Evolutionary conservation across 1,140 invertebrate genomes (phyloP).

Genomic region (Monomorium pharaonis): DNA sequence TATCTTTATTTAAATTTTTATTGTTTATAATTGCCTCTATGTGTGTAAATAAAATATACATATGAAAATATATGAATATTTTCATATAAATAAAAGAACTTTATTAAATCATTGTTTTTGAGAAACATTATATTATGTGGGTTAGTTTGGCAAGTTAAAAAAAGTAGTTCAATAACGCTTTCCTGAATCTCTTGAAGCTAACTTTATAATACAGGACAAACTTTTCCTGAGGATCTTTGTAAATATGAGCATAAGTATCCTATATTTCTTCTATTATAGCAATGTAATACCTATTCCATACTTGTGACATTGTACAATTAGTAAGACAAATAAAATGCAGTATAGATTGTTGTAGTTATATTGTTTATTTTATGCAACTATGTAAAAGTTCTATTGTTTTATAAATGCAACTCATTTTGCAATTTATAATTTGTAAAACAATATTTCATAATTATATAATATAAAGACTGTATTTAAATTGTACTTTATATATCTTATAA

Average conservation of each 20-base stretch:
- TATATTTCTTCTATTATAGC: constrained; percentile 61
- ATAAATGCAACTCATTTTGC: not conserved
- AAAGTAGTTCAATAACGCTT: constrained; percentile 21
- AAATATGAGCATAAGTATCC: constrained; percentile 73
- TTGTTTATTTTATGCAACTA: not conserved
- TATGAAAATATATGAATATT: constrained; percentile 35
- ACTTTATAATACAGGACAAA: constrained; percentile 58
- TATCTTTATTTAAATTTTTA: too few species aligned
- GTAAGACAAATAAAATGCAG: constrained; percentile 77
- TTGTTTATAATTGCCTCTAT: constrained; percentile 6
- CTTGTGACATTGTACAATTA: constrained; percentile 71
- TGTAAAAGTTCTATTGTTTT: not conserved
- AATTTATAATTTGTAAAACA: not conserved
- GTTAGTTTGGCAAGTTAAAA: constrained; percentile 19
- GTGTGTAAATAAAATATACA: not conserved
- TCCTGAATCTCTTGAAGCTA: constrained; percentile 3
- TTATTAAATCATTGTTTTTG: constrained; percentile 15
- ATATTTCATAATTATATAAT: too few species aligned
- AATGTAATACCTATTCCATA: constrained; percentile 65
- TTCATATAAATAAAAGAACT: constrained; percentile 28
- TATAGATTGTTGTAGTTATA: constrained; percentile 77
- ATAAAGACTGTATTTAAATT: too few species aligned
- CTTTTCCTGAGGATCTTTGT: constrained; percentile 73
- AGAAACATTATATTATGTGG: not conserved
- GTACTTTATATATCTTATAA: too few species aligned